Base-by-base conservation (phyloP, 2,113 vertebrate species). In the Paratilapia polleni region DNA sequence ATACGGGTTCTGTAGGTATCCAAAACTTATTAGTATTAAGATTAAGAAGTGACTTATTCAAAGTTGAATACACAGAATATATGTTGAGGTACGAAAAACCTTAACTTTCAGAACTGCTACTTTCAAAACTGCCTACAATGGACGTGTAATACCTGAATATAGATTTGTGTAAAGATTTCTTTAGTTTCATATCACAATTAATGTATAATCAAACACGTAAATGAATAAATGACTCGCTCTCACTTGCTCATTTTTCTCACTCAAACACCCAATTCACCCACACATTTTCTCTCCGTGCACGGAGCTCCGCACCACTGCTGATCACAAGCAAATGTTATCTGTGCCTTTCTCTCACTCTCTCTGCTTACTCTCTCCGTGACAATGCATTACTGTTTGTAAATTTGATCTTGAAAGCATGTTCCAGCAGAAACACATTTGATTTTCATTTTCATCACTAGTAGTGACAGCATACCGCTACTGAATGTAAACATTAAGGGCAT, bases 221-320 rank as follows among this genome's bases (percentile, higher is more conserved):
- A 49, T 1, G 13, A 84, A 60, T 5, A 61, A 61, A 83, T 11
- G 14, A 70, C 57, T 61, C 24, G 14, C 43, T 60, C 28, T 43
- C 60, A 36, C 26, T 68, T 17, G 52, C 66, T 28, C 31, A 52
- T 28, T 60, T 26, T 54, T 80, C 60, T 41, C 26, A 54, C 54
- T 47, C 11, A 12, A 28, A 54, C 24, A 81, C 62, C 54, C 6
- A 15, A 59, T 77, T 79, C 66, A 85, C 80, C 56, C 82, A 87
- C 68, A 80, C 79, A 63, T 77, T 85, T 76, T 74, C 22, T 79
- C 26, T 76, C 28, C 36, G 20, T 73, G 74, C 38, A 59, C 31
- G 59, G 47, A 78, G 60, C 57, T 54, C 82, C 64, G 61, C 77
- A 81, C 74, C 56, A 13, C 81, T 19, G 87, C 62, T 78, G 58